Base-by-base conservation (phyloP, 1,140 invertebrate species). In the Tetramorium parvispinum region DNA sequence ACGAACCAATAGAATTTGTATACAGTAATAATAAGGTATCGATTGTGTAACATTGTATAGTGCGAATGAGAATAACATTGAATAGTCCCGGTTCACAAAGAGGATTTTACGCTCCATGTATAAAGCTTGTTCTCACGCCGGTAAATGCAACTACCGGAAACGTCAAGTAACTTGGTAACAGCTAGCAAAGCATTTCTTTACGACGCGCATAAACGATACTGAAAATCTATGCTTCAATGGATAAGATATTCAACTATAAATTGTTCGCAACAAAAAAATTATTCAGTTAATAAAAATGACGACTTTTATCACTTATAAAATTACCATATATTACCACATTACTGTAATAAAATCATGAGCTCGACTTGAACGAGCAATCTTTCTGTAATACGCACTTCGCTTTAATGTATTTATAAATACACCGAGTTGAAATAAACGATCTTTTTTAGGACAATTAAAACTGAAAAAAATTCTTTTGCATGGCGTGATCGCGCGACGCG, bases 391-490 rank as follows among this genome's bases (percentile, higher is more conserved):
- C 21, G 27, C 11, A 76, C 16, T n/a, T 46, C 1, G 4, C 18
- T 63, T 11, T 3, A 77, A 77, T 18, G 1, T 59, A 63, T 32
- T 21, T 61, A 32, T 7, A 16, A 78, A 78, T 32, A 77, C n/a
- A 43, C 16, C 1, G 11, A 24, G n/a, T 61, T 13, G 13, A 65
- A 40, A 68, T 21, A 55, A 49, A 53, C 63, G 24, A 55, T 3
- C 37, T 55, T 8, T 37, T 81, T 43, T 13, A 3, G 43, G 53
- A 32, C 87, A 75, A 86, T 88, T 89, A 89, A 89, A 86, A 51
- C 46, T 13, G 32, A 21, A 65, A 51, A 55, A 65, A 55, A 32
- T 32, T 81, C 61, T 85, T 88, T 86, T 65, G 71, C 57, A 49
- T 49, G 77, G 61, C 51, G 43, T 21, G 73, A 65, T 70, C 32